A percentile compares a stretch with the other conserved stretches of the same genome.
These are phyloP conservation scores for Tetranychus piercei DNA, from an alignment of 2,888 invertebrate species.

Conservation along the genomic window DNA sequence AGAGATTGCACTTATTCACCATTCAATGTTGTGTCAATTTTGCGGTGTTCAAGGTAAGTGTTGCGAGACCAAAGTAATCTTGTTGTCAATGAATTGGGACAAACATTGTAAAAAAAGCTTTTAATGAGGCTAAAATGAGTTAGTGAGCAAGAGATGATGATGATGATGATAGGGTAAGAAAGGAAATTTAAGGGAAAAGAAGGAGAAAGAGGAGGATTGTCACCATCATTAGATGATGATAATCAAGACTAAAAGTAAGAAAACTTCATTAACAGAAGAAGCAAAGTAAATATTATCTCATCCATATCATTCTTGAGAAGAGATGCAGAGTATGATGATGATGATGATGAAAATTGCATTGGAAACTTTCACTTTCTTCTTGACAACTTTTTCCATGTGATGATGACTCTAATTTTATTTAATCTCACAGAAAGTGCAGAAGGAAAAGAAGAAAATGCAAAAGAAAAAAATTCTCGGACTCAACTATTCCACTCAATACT, in stretches of 20 bases:
- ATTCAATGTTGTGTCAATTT: too few relatives aligned
- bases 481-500: too few relatives aligned
- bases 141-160: not conserved
- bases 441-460: too few relatives aligned
- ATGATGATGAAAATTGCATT: not conserved
- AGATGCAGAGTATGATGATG: not conserved
- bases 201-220: not conserved
- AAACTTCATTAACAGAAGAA: not conserved
- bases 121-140: not conserved
- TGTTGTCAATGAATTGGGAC: constrained; percentile 1
- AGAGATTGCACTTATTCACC: too few relatives aligned
- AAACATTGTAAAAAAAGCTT: constrained; percentile 15
- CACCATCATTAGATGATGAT: not conserved
- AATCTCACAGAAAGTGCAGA: too few relatives aligned
- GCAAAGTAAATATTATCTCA: not conserved
- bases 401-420: too few relatives aligned
- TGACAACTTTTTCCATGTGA: too few relatives aligned
- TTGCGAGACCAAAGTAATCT: too few relatives aligned
- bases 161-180: not conserved
- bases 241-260: not conserved
- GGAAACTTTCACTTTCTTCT: too few relatives aligned
- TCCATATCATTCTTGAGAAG: constrained; percentile 2
- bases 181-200: too few relatives aligned
- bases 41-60: too few relatives aligned
- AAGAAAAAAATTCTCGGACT: too few relatives aligned